These are phyloP conservation scores for Metridium senile DNA, from an alignment of 92 coral and sea anemone species.

Conservation along the genomic window DNA sequence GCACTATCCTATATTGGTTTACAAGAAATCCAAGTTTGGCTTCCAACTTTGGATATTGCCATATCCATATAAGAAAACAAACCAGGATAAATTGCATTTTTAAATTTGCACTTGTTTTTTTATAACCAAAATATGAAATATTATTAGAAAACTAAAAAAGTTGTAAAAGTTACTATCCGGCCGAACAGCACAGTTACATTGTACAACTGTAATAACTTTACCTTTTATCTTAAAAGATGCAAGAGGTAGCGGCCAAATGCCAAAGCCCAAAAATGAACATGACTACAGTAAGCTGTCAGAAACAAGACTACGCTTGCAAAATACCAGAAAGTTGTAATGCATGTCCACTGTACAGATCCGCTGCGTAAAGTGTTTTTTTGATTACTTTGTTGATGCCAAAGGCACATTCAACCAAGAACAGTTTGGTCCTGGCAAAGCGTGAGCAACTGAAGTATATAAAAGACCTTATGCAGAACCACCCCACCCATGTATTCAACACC, in stretches of 20 bases:
- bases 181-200: too few species aligned
- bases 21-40: too few species aligned
- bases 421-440: constrained; percentile 35
- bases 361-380: constrained; percentile 14
- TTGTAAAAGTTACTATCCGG: too few species aligned
- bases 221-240: neutral
- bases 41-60: too few species aligned
- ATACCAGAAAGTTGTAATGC: constrained; percentile 53
- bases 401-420: constrained; percentile 26
- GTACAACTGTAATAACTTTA: too few species aligned
- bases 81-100: too few species aligned
- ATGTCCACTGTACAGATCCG: constrained; percentile 41
- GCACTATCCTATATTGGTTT: too few species aligned
- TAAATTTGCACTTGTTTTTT: too few species aligned
- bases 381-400: constrained; percentile 31
- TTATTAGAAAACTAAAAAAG: too few species aligned
- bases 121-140: too few species aligned
- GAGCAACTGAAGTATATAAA: constrained; percentile 18
- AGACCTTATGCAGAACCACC: constrained; percentile 5
- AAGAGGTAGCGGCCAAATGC: neutral
- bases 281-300: neutral
- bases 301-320: constrained; percentile 20
- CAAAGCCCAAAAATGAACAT: neutral
- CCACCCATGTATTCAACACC: constrained; percentile 9
- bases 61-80: too few species aligned